phyloP scores from a whole-genome alignment of 1,140 invertebrate species.

The Drosophila jambulina region DNA sequence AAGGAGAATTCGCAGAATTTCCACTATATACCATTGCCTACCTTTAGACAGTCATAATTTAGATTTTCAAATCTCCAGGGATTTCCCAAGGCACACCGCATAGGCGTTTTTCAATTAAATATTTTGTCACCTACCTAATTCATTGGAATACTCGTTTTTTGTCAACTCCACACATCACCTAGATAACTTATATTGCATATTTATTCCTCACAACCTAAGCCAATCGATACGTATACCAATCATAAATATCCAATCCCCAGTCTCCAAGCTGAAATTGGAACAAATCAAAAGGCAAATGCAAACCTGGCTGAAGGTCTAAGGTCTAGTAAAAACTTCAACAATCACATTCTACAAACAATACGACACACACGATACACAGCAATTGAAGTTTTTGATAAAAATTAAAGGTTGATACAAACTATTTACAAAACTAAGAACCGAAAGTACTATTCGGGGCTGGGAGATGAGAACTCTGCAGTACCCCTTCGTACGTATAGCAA shows the following conservation, averaged over 20 bases:
- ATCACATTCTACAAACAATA: slow-evolving; percentile 35
- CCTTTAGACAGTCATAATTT: background rate
- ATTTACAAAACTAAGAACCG: slow-evolving; percentile 50
- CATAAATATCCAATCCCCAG: slow-evolving; percentile 34
- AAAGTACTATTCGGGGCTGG: slow-evolving; percentile 53
- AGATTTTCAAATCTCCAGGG: slow-evolving; percentile 3
- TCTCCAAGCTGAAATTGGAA: slow-evolving; percentile 31
- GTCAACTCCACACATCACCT: slow-evolving; percentile 43
- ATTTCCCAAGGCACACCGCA: background rate
- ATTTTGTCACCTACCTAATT: slow-evolving; percentile 35
- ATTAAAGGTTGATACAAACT: slow-evolving; percentile 78
- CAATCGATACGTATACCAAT: slow-evolving; percentile 46
- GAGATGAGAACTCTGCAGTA: slow-evolving; percentile 51
- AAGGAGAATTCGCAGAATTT: background rate
- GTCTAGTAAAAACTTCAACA: slow-evolving; percentile 40
- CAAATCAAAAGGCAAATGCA: slow-evolving; percentile 43
- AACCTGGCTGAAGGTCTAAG: slow-evolving; percentile 19
- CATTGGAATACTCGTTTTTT: slow-evolving; percentile 46
- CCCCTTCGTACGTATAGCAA: slow-evolving; percentile 74
- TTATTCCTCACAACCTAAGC: slow-evolving; percentile 45
- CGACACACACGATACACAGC: slow-evolving; percentile 13
- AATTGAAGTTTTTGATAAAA: slow-evolving; percentile 56
- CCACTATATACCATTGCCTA: background rate
- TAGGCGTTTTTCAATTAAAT: slow-evolving; percentile 27
- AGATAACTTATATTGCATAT: slow-evolving; percentile 48